These are phyloP conservation scores for Clarias pachynema DNA, from an alignment of 2,797 vertebrate genomes.

Conservation along the genomic window DNA sequence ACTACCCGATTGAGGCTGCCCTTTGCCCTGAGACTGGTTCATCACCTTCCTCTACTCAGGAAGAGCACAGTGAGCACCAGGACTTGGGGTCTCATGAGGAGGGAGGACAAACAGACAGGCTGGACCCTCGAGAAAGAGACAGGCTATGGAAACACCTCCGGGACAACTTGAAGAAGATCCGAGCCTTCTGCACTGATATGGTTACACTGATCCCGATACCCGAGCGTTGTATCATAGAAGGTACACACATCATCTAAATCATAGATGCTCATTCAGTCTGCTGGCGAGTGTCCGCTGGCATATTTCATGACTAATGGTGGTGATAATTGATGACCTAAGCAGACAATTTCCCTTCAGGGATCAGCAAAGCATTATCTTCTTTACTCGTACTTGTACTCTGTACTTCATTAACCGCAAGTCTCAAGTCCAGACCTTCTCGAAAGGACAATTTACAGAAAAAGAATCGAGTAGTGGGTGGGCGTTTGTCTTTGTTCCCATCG, in stretches of 20 bases:
- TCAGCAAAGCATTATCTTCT: background rate
- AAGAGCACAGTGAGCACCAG: slow-evolving; percentile 50
- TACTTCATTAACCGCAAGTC: background rate
- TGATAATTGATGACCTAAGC: background rate
- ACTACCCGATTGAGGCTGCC: slow-evolving; percentile 68
- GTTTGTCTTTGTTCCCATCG: background rate
- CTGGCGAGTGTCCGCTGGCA: background rate
- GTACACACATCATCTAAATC: slow-evolving; percentile 64
- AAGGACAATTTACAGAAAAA: background rate
- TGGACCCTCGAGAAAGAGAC: slow-evolving; percentile 71
- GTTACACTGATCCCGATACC: slow-evolving; percentile 85
- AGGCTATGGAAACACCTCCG: slow-evolving; percentile 85
- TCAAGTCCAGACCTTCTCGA: background rate
- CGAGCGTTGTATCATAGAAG: slow-evolving; percentile 90
- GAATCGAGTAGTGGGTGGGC: background rate
- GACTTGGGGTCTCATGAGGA: slow-evolving; percentile 46
- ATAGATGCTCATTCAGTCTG: background rate
- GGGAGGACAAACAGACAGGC: slow-evolving; percentile 36
- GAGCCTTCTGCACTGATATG: slow-evolving; percentile 80
- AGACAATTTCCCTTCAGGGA: background rate
- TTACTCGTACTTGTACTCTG: background rate
- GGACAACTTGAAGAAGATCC: slow-evolving; percentile 85
- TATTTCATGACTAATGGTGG: background rate
- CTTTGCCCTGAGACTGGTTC: slow-evolving; percentile 63
- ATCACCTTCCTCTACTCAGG: slow-evolving; percentile 41